Base-by-base conservation (phyloP, 2,113 vertebrate species). In the Notothenia rossii region DNA sequence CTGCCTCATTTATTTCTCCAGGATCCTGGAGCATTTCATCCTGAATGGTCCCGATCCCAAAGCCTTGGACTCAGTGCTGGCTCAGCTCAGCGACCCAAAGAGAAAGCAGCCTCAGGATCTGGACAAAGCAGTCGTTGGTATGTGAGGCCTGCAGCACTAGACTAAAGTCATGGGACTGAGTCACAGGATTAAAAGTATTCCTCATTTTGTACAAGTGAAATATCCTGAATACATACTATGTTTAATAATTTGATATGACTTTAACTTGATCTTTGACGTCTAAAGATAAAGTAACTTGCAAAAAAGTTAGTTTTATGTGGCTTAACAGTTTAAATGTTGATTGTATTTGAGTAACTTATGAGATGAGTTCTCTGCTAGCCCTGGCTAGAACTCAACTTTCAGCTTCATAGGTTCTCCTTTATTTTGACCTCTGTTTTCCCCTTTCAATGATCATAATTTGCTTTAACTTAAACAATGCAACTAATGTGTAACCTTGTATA, bases 11-110 rank as follows among this genome's bases (percentile, higher is more conserved):
- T 40, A 40, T 40, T 62, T 78, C 70, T 12, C 5, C 75, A 95
- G 94, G 86, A 77, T 95, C 76, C 69, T 95, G 83, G 94, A 95
- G 77, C 75, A 94, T 89, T 95, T 92, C 61, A 95, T 95, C 67
- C 85, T 95, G 68, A 89, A 94, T n/a, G 94, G 94, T 64, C 81
- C 93, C 25, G 92, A 95, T 86, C 87, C 91, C 4, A 88, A 88
- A 40, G 93, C 81, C 4, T 20, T 94, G 77, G 88, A 93, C 18
- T 10, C 22, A 0, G 92, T 95, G 49, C 66, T 94, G 1, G 36
- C 50, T 69, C 91, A 95, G 89, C 91, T 95, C 56, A 90, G 43
- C 64, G 90, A 95, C 78, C 86, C 83, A 0, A 88, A 91, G 68
- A 89, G 94, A 66, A 93, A 90, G 54, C 90, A 94, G 56, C 92